phyloP scores from a whole-genome alignment of 1,140 invertebrate genomes.

The Triops longicaudatus region DNA sequence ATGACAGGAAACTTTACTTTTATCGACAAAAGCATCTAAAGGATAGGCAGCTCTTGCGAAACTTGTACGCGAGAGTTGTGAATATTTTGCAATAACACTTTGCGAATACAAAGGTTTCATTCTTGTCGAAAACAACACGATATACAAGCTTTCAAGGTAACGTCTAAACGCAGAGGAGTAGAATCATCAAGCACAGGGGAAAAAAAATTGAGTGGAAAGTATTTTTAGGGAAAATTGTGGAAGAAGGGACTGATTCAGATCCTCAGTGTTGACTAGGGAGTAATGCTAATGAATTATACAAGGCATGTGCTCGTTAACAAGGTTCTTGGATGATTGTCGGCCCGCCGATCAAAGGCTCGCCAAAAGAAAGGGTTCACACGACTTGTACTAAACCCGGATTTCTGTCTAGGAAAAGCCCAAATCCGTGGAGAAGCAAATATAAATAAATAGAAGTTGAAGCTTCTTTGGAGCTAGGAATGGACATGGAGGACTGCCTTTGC shows the following conservation, averaged over 20 bases:
- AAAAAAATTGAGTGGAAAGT: too few species aligned
- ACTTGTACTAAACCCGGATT: neutral
- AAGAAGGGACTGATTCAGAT: neutral
- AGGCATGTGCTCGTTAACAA: neutral
- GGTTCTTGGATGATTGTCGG: neutral
- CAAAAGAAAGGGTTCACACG: neutral
- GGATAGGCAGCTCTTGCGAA: neutral
- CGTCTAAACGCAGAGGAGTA: too few species aligned
- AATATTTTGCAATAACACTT: too few species aligned
- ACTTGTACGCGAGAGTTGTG: too few species aligned
- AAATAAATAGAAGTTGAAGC: neutral
- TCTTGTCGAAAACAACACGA: too few species aligned
- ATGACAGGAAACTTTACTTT: neutral
- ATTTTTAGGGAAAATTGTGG: neutral
- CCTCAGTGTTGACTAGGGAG: neutral
- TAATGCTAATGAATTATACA: slow-evolving; percentile 9
- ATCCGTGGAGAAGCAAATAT: neutral
- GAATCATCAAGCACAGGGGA: too few species aligned
- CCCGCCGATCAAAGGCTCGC: neutral
- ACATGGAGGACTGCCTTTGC: neutral
- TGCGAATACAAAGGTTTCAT: too few species aligned
- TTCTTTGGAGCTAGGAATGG: neutral
- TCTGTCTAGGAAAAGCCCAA: neutral
- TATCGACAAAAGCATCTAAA: neutral
- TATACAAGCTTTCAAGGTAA: too few species aligned